phyloP scores from a whole-genome alignment of 2,888 invertebrate genomes.

The Chrysomela aeneicollis region DNA sequence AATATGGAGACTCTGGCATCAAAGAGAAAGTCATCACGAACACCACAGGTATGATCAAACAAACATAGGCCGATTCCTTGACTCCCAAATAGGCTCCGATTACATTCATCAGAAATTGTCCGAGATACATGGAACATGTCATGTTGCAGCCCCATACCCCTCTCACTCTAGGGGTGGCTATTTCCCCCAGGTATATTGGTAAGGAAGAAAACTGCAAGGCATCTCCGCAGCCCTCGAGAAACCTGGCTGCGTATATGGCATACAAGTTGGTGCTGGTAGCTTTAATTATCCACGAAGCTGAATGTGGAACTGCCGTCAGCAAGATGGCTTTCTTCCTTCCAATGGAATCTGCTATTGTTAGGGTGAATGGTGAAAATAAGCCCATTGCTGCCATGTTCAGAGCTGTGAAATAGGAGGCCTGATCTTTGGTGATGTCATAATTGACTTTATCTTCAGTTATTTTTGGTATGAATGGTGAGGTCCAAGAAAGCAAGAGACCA shows the following conservation, averaged over 20 bases:
- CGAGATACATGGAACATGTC: slow-evolving; percentile 45
- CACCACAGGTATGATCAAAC: slow-evolving; percentile 66
- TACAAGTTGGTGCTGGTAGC: slow-evolving; percentile 44
- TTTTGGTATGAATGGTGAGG: slow-evolving; percentile 7
- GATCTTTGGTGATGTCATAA: slow-evolving; percentile 5
- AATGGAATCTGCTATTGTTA: slow-evolving; percentile 42
- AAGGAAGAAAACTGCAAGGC: slow-evolving; percentile 45
- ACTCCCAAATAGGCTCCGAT: slow-evolving; percentile 65
- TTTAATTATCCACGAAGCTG: slow-evolving; percentile 45
- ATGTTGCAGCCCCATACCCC: slow-evolving; percentile 52
- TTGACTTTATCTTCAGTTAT: slow-evolving; percentile 7
- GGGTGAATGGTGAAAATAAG: slow-evolving; percentile 42
- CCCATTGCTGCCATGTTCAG: slow-evolving; percentile 49
- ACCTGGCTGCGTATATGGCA: slow-evolving; percentile 51
- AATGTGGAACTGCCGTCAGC: slow-evolving; percentile 47
- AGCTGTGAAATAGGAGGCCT: slow-evolving; percentile 13
- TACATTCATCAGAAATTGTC: slow-evolving; percentile 58
- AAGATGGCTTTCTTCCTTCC: slow-evolving; percentile 51
- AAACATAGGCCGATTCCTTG: slow-evolving; percentile 64
- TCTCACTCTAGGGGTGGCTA: slow-evolving; percentile 50
- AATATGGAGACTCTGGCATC: slow-evolving; percentile 67
- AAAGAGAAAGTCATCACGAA: slow-evolving; percentile 67
- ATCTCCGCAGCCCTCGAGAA: slow-evolving; percentile 48
- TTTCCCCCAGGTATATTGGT: slow-evolving; percentile 52
- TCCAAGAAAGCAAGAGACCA: slow-evolving; percentile 5